These are phyloP conservation scores for Daktulosphaira vitifoliae DNA, from an alignment of 1,140 invertebrate genomes.

Conservation along the genomic window DNA sequence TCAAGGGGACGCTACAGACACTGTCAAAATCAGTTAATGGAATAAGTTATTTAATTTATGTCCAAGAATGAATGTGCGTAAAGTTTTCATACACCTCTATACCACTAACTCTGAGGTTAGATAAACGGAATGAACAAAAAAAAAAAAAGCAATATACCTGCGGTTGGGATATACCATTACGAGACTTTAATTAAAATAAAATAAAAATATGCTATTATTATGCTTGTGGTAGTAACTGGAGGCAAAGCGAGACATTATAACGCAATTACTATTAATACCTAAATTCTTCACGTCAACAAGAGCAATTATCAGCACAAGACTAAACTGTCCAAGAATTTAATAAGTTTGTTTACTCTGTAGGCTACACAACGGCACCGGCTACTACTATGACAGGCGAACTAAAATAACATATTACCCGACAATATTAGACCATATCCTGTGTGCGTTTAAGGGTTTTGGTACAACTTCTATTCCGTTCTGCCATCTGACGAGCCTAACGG, in stretches of 20 bases:
- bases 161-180: too few relatives aligned
- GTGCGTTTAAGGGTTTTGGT: constrained; percentile 7
- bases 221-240: not conserved
- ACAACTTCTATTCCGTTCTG: not conserved
- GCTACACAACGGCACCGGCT: constrained; percentile 3
- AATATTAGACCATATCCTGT: constrained; percentile 25
- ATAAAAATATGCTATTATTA: too few relatives aligned
- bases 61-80: constrained; percentile 15
- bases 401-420: constrained; percentile 30
- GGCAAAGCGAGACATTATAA: too few relatives aligned
- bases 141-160: not conserved
- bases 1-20: constrained; percentile 23
- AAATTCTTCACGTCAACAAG: not conserved
- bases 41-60: constrained; percentile 33
- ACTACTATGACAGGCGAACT: constrained; percentile 32
- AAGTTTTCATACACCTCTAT: constrained; percentile 11
- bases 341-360: constrained; percentile 30
- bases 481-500: not conserved
- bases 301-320: not conserved
- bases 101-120: not conserved
- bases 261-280: not conserved
- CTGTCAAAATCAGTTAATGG: constrained; percentile 34
- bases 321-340: constrained; percentile 28
- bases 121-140: not conserved
- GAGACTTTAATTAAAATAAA: too few relatives aligned